Evolutionary conservation across 2,113 vertebrate species (phyloP), one percentile per base, ranked within the genome.

Genomic region (Tragulus kanchil): DNA sequence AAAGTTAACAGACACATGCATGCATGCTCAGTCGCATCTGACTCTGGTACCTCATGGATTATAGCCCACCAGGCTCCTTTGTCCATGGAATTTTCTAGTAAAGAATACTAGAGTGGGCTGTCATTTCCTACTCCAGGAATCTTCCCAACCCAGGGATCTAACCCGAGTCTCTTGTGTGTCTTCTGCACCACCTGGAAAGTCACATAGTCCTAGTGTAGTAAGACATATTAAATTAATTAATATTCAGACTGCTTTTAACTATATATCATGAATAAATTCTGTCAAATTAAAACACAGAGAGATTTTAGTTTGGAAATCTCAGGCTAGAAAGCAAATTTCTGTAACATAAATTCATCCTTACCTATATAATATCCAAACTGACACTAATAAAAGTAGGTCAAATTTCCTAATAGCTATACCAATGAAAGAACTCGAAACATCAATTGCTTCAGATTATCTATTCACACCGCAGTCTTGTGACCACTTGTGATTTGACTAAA

Each of bases 281-380:
- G 73, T 94, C 78, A 84, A 58, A 58, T 62, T 95, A 96, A 96
- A 81, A 93, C 71, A 31, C 4, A 94, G 36, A 86, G 45, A 94
- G 19, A 89, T 93, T 81, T 93, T 86, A 90, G 31, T 86, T n/a
- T 88, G 85, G 69, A 96, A 96, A 52, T 75, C 36, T 89, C 28
- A 91, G 71, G 6, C 78, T 4, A 1, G 61, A 93, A 97, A 94
- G 67, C 36, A 94, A 94, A 94, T 12, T 71, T 90, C 10, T 59
- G 2, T 73, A 93, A 79, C 78, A 92, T 15, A 93, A n/a, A 64
- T 79, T 96, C 62, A 89, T 67, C 61, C 48, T 93, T 89, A 67
- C 2, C 50, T 59, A 12, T 59, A 28, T 50, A 85, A 89, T 59
- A 83, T 36, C 71, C 28, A 82, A 45, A 16, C 54, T 84, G 25